Evolutionary conservation across 2,113 vertebrate genomes (phyloP).

Genomic region (Aegithalos caudatus): DNA sequence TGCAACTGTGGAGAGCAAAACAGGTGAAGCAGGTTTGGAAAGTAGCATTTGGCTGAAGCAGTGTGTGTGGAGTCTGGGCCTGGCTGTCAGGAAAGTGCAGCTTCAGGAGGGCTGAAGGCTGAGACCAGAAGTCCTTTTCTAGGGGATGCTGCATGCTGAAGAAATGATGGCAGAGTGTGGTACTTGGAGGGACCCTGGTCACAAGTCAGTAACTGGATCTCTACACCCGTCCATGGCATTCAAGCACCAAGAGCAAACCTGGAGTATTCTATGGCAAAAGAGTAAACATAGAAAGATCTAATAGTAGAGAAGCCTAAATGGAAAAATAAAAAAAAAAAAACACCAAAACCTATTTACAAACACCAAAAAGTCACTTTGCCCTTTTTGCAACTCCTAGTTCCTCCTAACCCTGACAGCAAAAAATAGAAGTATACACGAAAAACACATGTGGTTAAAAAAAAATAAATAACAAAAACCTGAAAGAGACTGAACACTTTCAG

Average conservation of each 20-base stretch:
- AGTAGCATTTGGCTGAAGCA: not conserved
- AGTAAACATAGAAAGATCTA: not conserved
- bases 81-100: not conserved
- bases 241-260: not conserved
- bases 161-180: not conserved
- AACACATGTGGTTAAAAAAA: not conserved
- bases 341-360: not conserved
- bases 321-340: not conserved
- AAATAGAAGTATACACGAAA: not conserved
- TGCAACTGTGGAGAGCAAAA: not conserved
- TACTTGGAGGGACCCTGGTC: not conserved
- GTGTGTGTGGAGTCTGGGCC: not conserved
- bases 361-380: not conserved
- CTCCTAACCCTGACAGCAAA: not conserved
- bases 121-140: not conserved
- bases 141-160: not conserved
- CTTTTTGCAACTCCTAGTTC: not conserved
- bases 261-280: not conserved
- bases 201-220: not conserved
- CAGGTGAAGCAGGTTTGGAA: not conserved
- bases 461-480: not conserved
- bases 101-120: not conserved
- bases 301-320: not conserved
- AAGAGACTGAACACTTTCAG: not conserved
- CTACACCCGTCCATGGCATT: not conserved